phyloP scores from a whole-genome alignment of 2,113 vertebrate species.

The Platysternon megacephalum region DNA sequence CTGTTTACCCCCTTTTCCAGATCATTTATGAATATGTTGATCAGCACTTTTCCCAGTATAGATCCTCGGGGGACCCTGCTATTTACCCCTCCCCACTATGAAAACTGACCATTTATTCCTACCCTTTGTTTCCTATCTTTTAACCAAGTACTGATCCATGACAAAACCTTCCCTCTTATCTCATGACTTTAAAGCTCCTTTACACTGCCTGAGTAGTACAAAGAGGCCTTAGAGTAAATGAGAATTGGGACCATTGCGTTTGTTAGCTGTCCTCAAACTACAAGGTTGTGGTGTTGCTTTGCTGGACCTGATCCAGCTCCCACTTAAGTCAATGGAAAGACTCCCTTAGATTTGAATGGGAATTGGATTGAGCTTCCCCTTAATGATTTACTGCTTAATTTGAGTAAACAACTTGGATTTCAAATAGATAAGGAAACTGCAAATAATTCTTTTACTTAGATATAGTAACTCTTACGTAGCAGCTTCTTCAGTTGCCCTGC shows the following conservation, averaged over 20 bases:
- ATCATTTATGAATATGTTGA: not conserved
- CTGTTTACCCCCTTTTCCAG: not conserved
- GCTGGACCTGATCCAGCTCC: not conserved
- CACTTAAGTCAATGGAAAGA: not conserved
- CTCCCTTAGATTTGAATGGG: not conserved
- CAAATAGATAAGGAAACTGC: constrained; percentile 19
- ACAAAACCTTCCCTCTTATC: not conserved
- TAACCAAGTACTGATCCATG: not conserved
- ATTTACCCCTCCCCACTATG: not conserved
- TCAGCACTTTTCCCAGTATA: not conserved
- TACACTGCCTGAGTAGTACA: not conserved
- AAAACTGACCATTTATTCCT: not conserved
- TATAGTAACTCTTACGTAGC: constrained; percentile 31
- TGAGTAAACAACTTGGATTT: constrained; percentile 43
- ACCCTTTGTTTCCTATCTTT: not conserved
- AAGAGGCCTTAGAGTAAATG: not conserved
- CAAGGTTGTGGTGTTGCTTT: not conserved
- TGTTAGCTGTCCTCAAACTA: not conserved
- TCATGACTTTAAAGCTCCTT: not conserved
- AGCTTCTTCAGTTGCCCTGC: not conserved
- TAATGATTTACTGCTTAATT: constrained; percentile 1
- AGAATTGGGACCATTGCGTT: rapidly evolving
- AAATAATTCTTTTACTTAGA: constrained; percentile 24
- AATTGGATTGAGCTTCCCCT: not conserved
- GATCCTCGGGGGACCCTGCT: not conserved